A percentile compares a stretch with the other conserved stretches of the same genome.
These are phyloP conservation scores for Dinocampus coccinellae DNA, from an alignment of 2,888 invertebrate genomes.

Conservation along the genomic window DNA sequence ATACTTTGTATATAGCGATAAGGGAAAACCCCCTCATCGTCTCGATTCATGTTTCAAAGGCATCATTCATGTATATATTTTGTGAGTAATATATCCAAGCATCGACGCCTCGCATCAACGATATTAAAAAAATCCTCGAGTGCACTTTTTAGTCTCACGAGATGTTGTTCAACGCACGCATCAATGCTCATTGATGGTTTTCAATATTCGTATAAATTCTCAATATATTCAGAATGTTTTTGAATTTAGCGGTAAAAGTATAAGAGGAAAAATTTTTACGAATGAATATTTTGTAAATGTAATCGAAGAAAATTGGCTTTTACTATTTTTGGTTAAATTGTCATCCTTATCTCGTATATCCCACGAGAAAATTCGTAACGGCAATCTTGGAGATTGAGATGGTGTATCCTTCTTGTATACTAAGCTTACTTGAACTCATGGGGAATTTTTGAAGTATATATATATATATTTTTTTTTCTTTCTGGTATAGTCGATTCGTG, in stretches of 20 bases:
- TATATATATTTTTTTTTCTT: not conserved
- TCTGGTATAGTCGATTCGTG: not conserved
- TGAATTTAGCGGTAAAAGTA: not conserved
- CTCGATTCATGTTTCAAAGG: conserved; percentile 22
- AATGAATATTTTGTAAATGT: not conserved
- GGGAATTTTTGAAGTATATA: not conserved
- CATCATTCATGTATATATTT: not conserved
- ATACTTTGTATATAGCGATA: not conserved
- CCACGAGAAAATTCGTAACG: not conserved
- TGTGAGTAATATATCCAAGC: conserved; percentile 23
- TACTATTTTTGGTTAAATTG: not conserved
- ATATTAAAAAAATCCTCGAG: conserved; percentile 31
- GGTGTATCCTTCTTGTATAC: too few relatives aligned
- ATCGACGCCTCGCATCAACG: conserved; percentile 29
- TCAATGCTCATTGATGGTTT: conserved; percentile 17
- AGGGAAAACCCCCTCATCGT: not conserved
- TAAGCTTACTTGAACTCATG: not conserved
- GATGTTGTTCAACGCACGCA: conserved; percentile 2
- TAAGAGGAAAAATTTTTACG: not conserved
- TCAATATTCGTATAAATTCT: not conserved
- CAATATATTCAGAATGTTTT: not conserved
- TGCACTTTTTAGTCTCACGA: conserved; percentile 18
- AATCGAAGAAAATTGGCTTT: not conserved
- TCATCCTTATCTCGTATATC: not conserved
- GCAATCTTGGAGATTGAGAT: not conserved